phyloP scores from a whole-genome alignment of 2,797 vertebrate species.

The Sebastiscus tertius region DNA sequence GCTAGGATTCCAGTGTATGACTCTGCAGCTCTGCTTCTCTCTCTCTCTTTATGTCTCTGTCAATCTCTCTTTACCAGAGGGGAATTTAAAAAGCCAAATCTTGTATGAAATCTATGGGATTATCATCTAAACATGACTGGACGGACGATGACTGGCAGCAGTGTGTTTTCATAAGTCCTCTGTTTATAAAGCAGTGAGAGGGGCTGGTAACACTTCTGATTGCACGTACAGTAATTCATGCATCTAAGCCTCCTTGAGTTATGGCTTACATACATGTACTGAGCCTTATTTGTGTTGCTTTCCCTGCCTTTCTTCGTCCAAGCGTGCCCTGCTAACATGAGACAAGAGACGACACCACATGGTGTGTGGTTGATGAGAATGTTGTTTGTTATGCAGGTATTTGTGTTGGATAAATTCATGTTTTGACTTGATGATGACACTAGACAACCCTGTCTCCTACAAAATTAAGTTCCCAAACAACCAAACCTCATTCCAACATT shows the following conservation, averaged over 20 bases:
- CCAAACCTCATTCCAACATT: too few species aligned
- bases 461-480: too few species aligned
- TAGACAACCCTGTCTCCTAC: too few species aligned
- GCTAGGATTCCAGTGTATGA: slow-evolving; percentile 50
- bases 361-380: not conserved
- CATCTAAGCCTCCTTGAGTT: slow-evolving; percentile 4
- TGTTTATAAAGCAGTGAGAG: slow-evolving; percentile 31
- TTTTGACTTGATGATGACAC: not conserved
- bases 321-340: not conserved
- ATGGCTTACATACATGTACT: not conserved
- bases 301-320: not conserved
- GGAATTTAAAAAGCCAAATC: slow-evolving; percentile 10
- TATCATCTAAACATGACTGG: slow-evolving; percentile 25
- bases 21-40: slow-evolving; percentile 41
- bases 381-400: not conserved
- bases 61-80: slow-evolving; percentile 4
- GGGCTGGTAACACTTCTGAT: not conserved
- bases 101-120: slow-evolving; percentile 34
- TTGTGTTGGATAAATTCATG: not conserved
- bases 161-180: slow-evolving; percentile 29
- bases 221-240: slow-evolving; percentile 5
- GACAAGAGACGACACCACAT: not conserved
- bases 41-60: not conserved
- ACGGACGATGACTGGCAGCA: slow-evolving; percentile 17
- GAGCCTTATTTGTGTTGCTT: slow-evolving; percentile 2